These are phyloP conservation scores for Natrix natrix DNA, from an alignment of 2,797 vertebrate genomes.

Conservation along the genomic window DNA sequence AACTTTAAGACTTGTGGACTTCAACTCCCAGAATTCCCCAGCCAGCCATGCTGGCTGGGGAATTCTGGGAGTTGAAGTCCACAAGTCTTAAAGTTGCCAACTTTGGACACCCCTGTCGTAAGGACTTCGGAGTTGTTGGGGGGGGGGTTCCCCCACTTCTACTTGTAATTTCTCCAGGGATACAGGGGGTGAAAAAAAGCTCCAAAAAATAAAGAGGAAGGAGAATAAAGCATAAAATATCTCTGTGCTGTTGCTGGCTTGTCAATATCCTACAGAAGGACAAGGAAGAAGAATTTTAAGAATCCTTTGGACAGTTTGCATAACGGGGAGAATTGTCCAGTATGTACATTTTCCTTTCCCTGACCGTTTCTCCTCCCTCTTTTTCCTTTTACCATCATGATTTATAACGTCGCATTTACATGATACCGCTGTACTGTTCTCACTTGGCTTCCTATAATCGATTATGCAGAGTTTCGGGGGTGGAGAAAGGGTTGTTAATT, in stretches of 20 bases:
- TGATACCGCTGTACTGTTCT: neutral
- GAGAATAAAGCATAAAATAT: neutral
- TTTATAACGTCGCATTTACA: neutral
- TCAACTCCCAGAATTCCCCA: too few relatives aligned
- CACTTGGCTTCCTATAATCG: neutral
- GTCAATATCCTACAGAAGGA: neutral
- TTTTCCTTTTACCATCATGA: neutral
- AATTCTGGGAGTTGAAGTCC: too few relatives aligned
- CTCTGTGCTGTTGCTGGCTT: neutral
- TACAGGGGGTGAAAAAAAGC: neutral
- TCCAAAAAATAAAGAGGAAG: neutral
- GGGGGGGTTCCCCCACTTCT: fast-evolving
- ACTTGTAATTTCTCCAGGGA: neutral
- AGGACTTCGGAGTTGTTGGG: neutral
- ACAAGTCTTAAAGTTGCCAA: too few relatives aligned
- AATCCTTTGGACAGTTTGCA: neutral
- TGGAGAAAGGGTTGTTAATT: slow-evolving; percentile 9
- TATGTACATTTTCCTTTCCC: neutral
- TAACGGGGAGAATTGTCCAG: neutral
- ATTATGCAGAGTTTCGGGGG: neutral
- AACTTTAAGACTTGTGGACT: too few relatives aligned
- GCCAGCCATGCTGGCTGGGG: too few relatives aligned
- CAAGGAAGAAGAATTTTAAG: neutral
- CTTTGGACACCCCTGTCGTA: too few relatives aligned
- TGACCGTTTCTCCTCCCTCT: neutral